Base-by-base conservation (phyloP, 1,140 invertebrate species). In the Drosophila obscura region DNA sequence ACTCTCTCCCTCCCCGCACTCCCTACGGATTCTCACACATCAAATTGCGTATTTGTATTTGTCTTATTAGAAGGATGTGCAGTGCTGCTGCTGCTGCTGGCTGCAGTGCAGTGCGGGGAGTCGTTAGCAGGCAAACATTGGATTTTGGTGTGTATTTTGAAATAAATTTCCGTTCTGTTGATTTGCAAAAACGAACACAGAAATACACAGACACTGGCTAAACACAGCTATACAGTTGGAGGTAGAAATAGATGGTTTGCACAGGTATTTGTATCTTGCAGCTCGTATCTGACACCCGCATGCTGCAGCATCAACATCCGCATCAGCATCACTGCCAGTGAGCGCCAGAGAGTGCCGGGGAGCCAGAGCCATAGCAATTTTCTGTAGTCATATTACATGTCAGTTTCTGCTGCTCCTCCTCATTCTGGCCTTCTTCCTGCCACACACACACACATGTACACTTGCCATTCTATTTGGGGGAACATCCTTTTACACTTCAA, bases 151-250 rank as follows among this genome's bases (percentile, higher is more conserved):
- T 69, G 82, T 76, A 82, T 87, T 87, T 85, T 77, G 82, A 85
- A 87, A 85, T 85, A 87, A 81, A 85, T 85, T 85, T 85, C 82
- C 82, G 78, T 76, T 76, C 46, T 77, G 73, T 85, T 87, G 81
- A 87, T 87, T 81, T 80, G 80, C 65, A 49, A 66, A 75, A 73
- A 49, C 41, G 56, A 59, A 64, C 44, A 64, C 51, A 45, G 16
- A 64, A 39, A 45, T 16, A 56, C 48, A 41, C 35, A 19, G 46
- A 35, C 31, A 28, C 45, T 24, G 24, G 16, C 15, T n/a, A 55
- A 5, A 48, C 39, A 53, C 39, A 53, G 58, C 11, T 16, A 39
- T 4, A 39, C 11, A 39, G 35, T 13, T 13, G 4, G 4, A 39
- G 11, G 35, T 39, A 13, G 35, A 39, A 39, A 39, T 39, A 39